These are phyloP conservation scores for Macrocentrus cingulum DNA, from an alignment of 1,140 invertebrate genomes.

Conservation along the genomic window DNA sequence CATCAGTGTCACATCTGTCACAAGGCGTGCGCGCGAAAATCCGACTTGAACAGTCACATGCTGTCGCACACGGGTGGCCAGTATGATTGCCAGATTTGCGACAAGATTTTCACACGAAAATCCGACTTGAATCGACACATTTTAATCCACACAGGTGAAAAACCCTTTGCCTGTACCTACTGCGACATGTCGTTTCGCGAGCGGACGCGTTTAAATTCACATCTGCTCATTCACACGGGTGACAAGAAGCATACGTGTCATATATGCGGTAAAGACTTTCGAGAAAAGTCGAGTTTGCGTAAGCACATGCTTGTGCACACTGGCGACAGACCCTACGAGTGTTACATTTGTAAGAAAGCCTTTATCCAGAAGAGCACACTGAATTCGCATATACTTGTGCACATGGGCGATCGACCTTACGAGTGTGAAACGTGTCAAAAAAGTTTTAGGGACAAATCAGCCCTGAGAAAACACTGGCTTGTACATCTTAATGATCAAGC, in stretches of 20 bases:
- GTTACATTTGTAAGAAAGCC: constrained; percentile 60
- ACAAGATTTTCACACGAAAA: constrained; percentile 72
- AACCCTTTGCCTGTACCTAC: constrained; percentile 68
- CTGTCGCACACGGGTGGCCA: constrained; percentile 57
- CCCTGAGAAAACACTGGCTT: constrained; percentile 50
- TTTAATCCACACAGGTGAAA: constrained; percentile 71
- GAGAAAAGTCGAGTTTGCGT: constrained; percentile 58
- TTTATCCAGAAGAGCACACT: constrained; percentile 62
- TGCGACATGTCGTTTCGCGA: constrained; percentile 67
- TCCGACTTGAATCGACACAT: constrained; percentile 70
- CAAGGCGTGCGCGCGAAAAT: constrained; percentile 52
- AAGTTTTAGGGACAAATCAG: constrained; percentile 41
- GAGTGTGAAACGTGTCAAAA: constrained; percentile 63
- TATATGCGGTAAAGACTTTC: constrained; percentile 63
- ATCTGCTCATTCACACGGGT: constrained; percentile 56
- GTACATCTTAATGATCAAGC: constrained; percentile 65
- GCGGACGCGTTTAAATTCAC: constrained; percentile 51
- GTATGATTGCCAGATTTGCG: constrained; percentile 73
- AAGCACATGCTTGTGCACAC: constrained; percentile 61
- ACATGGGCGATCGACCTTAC: constrained; percentile 71
- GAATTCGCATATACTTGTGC: constrained; percentile 71
- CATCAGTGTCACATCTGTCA: constrained; percentile 68
- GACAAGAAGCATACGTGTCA: constrained; percentile 58
- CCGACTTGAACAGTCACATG: constrained; percentile 55
- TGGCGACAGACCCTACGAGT: constrained; percentile 61